phyloP scores from a whole-genome alignment of 2,113 vertebrate genomes.

The Scophthalmus maximus region DNA sequence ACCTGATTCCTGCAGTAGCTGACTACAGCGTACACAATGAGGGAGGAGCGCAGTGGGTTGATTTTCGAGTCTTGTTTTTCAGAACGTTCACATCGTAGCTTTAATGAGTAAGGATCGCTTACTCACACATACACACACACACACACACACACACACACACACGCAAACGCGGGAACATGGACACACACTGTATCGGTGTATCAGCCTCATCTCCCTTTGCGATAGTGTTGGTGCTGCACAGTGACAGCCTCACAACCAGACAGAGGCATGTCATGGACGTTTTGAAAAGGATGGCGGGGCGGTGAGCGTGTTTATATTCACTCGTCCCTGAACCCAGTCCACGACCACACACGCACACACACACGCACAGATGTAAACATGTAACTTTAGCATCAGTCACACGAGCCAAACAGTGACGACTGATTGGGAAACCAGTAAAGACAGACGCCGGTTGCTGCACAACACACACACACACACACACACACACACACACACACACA shows the following conservation, averaged over 20 bases:
- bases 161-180: too few relatives aligned
- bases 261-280: background rate
- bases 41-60: too few relatives aligned
- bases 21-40: background rate
- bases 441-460: constrained; percentile 2
- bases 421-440: background rate
- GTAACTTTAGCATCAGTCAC: constrained; percentile 9
- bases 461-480: background rate
- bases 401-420: constrained; percentile 8
- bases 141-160: too few relatives aligned
- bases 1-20: background rate
- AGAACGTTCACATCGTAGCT: too few relatives aligned
- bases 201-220: background rate
- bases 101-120: too few relatives aligned
- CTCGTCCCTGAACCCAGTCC: background rate
- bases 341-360: background rate
- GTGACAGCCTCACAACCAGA: background rate
- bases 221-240: background rate
- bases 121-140: too few relatives aligned
- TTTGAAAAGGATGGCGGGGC: background rate
- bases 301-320: background rate
- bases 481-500: too few relatives aligned
- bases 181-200: background rate
- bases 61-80: too few relatives aligned
- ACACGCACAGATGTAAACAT: background rate